These are phyloP conservation scores for Sebastes dallii DNA, from an alignment of 2,797 vertebrate genomes.

Conservation along the genomic window DNA sequence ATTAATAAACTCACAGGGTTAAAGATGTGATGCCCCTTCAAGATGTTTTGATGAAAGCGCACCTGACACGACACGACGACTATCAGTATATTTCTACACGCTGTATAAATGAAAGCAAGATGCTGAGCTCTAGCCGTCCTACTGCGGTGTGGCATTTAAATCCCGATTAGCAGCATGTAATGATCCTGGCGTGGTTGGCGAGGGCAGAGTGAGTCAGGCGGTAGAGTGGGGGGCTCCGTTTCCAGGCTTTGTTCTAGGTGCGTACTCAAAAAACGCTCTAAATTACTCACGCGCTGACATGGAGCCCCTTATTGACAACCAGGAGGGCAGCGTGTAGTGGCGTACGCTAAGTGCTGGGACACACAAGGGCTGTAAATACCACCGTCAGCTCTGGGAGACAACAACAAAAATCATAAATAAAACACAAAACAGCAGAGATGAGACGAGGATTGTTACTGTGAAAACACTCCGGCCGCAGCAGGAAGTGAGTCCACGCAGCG, in stretches of 20 bases:
- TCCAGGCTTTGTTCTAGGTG: constrained; percentile 63
- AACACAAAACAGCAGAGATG: constrained; percentile 14
- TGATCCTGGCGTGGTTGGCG: constrained; percentile 28
- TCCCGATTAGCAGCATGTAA: constrained; percentile 50
- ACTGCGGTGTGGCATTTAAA: constrained; percentile 47
- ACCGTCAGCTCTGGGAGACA: neutral
- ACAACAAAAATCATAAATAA: neutral
- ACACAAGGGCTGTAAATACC: constrained; percentile 14
- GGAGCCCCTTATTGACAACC: constrained; percentile 43
- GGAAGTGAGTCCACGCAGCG: constrained; percentile 38
- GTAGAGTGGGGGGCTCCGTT: constrained; percentile 57
- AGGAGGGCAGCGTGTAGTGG: constrained; percentile 36
- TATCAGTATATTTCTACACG: neutral
- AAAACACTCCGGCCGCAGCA: constrained; percentile 22
- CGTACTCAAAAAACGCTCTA: constrained; percentile 51
- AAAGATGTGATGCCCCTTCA: neutral
- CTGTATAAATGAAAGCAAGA: neutral
- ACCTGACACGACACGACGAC: neutral
- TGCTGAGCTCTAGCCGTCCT: neutral
- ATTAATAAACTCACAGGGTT: neutral
- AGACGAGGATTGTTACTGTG: neutral
- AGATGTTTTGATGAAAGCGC: neutral
- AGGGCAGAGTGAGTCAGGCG: constrained; percentile 51
- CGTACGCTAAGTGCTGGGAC: constrained; percentile 30
- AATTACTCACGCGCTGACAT: constrained; percentile 55